Evolutionary conservation across 1,140 invertebrate species (phyloP), one percentile per base, ranked within the genome.

Genomic region (Hylaeus volcanicus): DNA sequence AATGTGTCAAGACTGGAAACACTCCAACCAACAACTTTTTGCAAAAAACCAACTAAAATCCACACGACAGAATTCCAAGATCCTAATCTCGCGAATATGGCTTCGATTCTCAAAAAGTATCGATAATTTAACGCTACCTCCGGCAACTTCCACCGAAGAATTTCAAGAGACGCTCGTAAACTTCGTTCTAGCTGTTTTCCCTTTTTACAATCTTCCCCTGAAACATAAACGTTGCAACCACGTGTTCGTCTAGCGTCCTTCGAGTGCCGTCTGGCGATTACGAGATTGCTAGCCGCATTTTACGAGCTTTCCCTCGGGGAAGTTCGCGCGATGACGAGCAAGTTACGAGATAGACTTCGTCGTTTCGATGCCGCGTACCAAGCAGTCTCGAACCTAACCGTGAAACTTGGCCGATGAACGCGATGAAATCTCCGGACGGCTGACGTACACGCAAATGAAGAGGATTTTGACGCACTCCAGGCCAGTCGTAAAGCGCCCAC

Each of bases 281-380:
- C 78, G 53, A 51, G 53, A 74, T 71, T 55, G 68, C 76, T 43
- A 55, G 76, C n/a, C 51, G 26, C 72, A 26, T 56, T 80, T 75
- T 68, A 80, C 72, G 63, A 74, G 48, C 26, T 60, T 41, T 61
- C 37, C 70, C 55, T 26, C 0, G 12, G 15, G n/a, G 64, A 12
- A 51, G 45, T 15, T 68, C 8, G 15, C 15, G 9, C 26, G 14
- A 26, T 37, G 76, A 77, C 56, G 66, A 65, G 12, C 70, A 39
- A 73, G 48, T 65, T 79, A 45, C 51, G 26, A 70, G 58, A 43
- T 61, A 56, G 60, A 26, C n/a, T n/a, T 12, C 3, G 66, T 71
- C 75, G 69, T 55, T 9, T 2, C 12, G 39, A 51, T 3, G 39
- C n/a, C 5, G 11, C 26, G 37, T 6, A 45, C 15, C 48, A 8